Base-by-base conservation (phyloP, 2,113 vertebrate genomes). In the Coturnix japonica region DNA sequence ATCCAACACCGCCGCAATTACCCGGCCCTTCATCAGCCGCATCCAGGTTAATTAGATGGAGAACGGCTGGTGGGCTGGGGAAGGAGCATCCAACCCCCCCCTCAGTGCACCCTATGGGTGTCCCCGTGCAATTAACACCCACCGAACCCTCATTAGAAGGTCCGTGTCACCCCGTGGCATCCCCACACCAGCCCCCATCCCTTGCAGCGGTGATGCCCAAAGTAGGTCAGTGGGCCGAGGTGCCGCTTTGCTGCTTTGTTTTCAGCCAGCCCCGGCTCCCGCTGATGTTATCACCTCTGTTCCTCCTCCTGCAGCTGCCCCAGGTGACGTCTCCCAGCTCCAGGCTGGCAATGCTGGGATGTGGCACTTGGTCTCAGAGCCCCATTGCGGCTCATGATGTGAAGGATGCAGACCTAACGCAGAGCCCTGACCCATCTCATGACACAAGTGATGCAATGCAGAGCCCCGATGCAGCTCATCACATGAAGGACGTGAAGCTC, bases 161-260 rank as follows among this genome's bases (percentile, higher is more conserved):
- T 43, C 28, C 61, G 28, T 35, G 33, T 35, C 35, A 7, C 59
- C 4, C 23, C 35, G 17, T 9, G 35, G 23, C 15, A 16, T 39
- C 59, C 59, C 59, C 59, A 5, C 35, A 13, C 22, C 4, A 14
- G 61, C 49, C 43, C 44, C 69, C 0, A 0, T 39, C 4, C 64
- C 81, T 1, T n/a, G 1, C 2, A 3, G 21, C 59, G 31, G 53
- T 1, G 72, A 54, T 75, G 63, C 77, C 54, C 61, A 51, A 96
- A 94, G 94, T 92, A 90, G 93, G 95, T 97, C 93, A 96, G 37
- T 91, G 94, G 91, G 92, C 93, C 47, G 70, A 10, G 59, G 63
- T 53, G 86, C 69, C n/a, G n/a, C n/a, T n/a, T n/a, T n/a, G n/a
- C n/a, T 46, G n/a, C 61, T 81, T 46, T 31, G 35, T 69, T 88